Evolutionary conservation across 2,797 vertebrate genomes (phyloP), one percentile per base, ranked within the genome.

Genomic region (Knipowitschia caucasica): DNA sequence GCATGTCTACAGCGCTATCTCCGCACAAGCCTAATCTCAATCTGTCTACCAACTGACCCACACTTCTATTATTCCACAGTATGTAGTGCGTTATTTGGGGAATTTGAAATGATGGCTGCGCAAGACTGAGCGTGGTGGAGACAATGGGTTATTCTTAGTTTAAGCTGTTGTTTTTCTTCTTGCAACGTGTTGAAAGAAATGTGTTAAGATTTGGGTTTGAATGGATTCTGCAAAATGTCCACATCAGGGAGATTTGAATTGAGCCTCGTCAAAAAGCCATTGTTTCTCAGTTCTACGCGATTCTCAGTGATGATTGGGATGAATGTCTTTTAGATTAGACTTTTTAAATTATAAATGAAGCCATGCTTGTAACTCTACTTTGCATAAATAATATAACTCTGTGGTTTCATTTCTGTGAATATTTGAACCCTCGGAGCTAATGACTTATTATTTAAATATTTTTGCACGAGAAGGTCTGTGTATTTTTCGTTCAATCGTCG

Each of bases 231-330:
- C 38, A 69, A 46, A 46, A 50, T 4, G 0, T 31, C 24, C 50
- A 53, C 34, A 56, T 77, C 46, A 25, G 31, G 54, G 46, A 12
- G n/a, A 62, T 62, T 60, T 31, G 44, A 31, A 69, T 57, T 62
- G 25, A 27, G 24, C 9, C 18, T 25, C 50, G 61, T 68, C 55
- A 66, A 59, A 52, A 26, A 57, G 30, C 40, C 25, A 53, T 64
- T 64, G 20, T 29, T 36, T 64, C 61, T 27, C 49, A 25, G 43
- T 34, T 62, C 4, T 42, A 12, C 56, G 42, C 53, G 39, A 58
- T 18, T 50, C 38, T 52, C 50, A 50, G 47, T 17, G 24, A 17
- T 45, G n/a, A 49, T 15, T 21, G 4, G n/a, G n/a, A 15, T 42
- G 53, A 68, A 61, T 25, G 29, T 14, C 18, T 35, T 21, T 56